Evolutionary conservation across 2,113 vertebrate species (phyloP), one percentile per base, ranked within the genome.

Genomic region (Alligator mississippiensis): DNA sequence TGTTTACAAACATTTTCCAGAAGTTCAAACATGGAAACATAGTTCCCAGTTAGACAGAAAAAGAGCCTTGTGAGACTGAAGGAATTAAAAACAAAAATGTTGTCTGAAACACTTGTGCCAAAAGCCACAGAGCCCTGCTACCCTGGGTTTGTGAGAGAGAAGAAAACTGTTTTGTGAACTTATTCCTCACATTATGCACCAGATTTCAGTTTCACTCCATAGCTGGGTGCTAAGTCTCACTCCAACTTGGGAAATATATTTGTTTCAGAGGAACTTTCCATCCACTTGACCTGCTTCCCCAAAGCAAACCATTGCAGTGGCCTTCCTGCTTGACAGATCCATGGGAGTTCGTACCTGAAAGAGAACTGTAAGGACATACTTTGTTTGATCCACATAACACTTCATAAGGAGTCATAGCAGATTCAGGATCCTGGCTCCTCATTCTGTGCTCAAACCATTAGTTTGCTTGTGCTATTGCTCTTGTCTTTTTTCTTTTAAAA

Each of bases 51-150:
- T 63, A 88, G 81, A 85, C 28, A 34, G 25, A 14, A 57, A 61
- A 85, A 14, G 59, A 80, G n/a, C 55, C 79, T 57, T 54, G 8
- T n/a, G 76, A 54, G 34, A 79, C 59, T 76, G 63, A 90, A 77
- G 63, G 54, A 95, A 94, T 91, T 89, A 81, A 87, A 88, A 89
- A 85, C 84, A 47, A 95, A 91, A 90, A 74, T 90, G 6, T 66
- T 66, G 0, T 38, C 72, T 77, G 66, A 22, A 91, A 77, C 15
- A 54, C 28, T 84, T 59, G 47, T 90, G 34, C 34, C 60, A 86
- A 90, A 88, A 92, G 66, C n/a, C 80, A 80, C 80, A 54, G 5
- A 77, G 91, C 11, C 47, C 2, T 82, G 27, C 87, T 78, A 64
- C 72, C 57, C 57, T 61, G 92, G 75, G 61, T 13, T 54, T 64